Base-by-base conservation (phyloP, 2,888 invertebrate species). In the Choristoneura rosaceana region DNA sequence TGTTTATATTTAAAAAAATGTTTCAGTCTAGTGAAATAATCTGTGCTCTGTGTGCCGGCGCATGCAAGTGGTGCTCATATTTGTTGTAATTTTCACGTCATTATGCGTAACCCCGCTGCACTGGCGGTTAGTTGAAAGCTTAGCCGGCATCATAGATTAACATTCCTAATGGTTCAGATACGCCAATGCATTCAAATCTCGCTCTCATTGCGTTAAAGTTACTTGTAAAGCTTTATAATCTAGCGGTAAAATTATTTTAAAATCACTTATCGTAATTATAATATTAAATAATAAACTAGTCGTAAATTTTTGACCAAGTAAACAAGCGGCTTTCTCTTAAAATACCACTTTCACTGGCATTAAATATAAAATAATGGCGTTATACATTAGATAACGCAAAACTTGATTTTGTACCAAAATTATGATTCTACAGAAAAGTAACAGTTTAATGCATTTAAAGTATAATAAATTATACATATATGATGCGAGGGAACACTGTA, bases 81-180 rank as follows among this genome's bases (percentile, higher is more conserved):
- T 15, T 15, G 50, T 86, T 83, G 90, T 89, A 91, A 92, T 92
- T 91, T 92, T 90, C 91, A 90, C 91, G 87, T 91, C 89, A 90
- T 90, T 91, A 90, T 81, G 83, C 80, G 84, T 89, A 86, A 85
- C 84, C 85, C 70, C 59, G 80, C 80, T 81, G 80, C 80, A 78
- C 73, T 59, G 80, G 82, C 85, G 87, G 88, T 86, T 82, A 84
- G 82, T 87, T 90, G 86, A 89, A 90, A 89, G 89, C 81, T 81
- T 76, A 55, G 76, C 76, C 73, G 63, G 50, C 71, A 77, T 71
- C 88, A 89, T 79, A 90, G 91, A 90, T 78, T 83, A 88, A 78
- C 14, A 78, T 75, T 66, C 67, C 59, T 70, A 70, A 77, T 68
- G 75, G 67, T 38, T 59, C 74, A 79, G 80, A 78, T 75, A 77